Conservation (phyloP, 1,140 invertebrate species). For the Pentalonia nigronervosa region DNA sequence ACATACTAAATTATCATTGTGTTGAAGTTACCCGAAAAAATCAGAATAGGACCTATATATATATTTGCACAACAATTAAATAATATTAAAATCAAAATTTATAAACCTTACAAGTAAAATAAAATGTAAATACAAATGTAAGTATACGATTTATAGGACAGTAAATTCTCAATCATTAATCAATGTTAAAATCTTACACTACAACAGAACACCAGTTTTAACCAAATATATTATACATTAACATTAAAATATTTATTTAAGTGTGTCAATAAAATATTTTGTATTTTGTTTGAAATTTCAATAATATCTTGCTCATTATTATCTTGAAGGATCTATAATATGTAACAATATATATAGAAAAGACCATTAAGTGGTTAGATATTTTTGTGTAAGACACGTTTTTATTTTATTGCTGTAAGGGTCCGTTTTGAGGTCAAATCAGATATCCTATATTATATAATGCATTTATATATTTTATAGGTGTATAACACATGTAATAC, state of each 20-base stretch:
- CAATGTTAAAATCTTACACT: not conserved
- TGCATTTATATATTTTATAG: not conserved
- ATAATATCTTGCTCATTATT: not conserved
- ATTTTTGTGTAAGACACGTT: not conserved
- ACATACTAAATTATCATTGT: not conserved
- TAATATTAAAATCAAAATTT: not conserved
- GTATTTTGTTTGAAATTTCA: not conserved
- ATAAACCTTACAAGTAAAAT: too few species aligned
- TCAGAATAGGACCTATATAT: not conserved
- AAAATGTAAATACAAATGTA: not conserved
- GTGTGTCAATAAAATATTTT: not conserved
- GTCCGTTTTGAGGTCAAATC: constrained; percentile 12
- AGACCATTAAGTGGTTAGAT: not conserved
- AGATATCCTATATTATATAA: not conserved
- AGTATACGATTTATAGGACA: not conserved
- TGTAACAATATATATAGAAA: not conserved
- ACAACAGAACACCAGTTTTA: not conserved
- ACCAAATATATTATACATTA: not conserved
- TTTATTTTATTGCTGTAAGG: not conserved
- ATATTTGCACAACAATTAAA: not conserved
- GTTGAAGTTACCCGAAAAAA: not conserved
- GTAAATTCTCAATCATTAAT: not conserved
- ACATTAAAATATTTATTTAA: too few species aligned
- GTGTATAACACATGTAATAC: constrained; percentile 20
- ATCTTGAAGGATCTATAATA: not conserved